Base-by-base conservation (phyloP, 2,797 vertebrate genomes). In the Sebastes reedi region DNA sequence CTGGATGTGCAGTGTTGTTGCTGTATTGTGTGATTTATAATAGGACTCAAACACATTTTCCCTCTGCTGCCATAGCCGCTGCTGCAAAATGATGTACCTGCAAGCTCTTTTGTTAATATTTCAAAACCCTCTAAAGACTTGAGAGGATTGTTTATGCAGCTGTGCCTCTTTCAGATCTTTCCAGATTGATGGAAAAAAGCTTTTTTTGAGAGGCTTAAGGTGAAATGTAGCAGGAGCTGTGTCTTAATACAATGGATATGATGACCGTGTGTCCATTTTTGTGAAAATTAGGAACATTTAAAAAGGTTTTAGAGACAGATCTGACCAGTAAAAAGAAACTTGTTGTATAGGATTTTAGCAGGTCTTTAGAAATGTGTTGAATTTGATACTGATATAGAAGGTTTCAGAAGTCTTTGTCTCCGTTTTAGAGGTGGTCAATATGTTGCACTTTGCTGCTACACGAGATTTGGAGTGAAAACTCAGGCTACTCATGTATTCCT, bases 11-110 rank as follows among this genome's bases (percentile, higher is more conserved):
- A 80, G 75, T 87, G 92, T 85, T 92, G 89, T 85, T 90, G 92
- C 90, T 93, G 91, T 91, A 90, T 92, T 92, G 91, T 92, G 87
- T 93, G 94, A 94, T 95, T 94, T 94, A 93, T 94, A 89, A 92
- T 91, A 9, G 88, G 77, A 83, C 88, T 91, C 87, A 82, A 90
- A 85, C 89, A 90, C 86, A 88, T 92, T 92, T 90, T 91, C 89
- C 90, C 92, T 88, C 72, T 75, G 90, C 89, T 91, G 89, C 90
- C 80, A 80, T 89, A 76, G 84, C 88, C 74, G 77, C 87, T 85
- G 62, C 91, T 88, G 92, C 82, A 90, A 91, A 91, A 92, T 89
- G 83, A 92, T 94, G 93, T 93, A 93, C 93, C 91, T 92, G 90
- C 87, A 77, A 94, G 90, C 89, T 92, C 88, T 92, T 91, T 92